These are phyloP conservation scores for Brachionus angularis DNA, from an alignment of 1,140 invertebrate genomes.

Conservation along the genomic window DNA sequence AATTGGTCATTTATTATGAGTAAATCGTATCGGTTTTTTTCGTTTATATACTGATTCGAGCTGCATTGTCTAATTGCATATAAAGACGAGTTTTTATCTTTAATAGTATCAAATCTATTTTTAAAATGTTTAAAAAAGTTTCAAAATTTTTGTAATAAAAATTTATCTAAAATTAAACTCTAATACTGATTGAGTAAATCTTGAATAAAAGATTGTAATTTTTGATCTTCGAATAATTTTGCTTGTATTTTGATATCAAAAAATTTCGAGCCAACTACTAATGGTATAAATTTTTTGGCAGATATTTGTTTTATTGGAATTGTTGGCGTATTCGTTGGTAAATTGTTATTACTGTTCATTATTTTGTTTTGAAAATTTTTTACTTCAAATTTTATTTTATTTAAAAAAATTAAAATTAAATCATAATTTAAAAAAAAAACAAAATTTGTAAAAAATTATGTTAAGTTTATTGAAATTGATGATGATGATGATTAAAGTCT, in stretches of 20 bases:
- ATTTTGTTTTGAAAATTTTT: no score
- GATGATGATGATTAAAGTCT: no score
- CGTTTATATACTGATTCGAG: conserved; percentile 37
- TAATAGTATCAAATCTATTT: conserved; percentile 11
- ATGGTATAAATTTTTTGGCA: conserved; percentile 42
- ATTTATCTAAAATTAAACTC: neutral
- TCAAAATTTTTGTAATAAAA: neutral
- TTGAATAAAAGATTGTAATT: conserved; percentile 35
- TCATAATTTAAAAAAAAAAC: no score
- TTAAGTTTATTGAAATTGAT: no score
- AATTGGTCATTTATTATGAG: neutral
- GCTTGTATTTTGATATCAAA: conserved; percentile 7
- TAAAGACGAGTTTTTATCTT: conserved; percentile 16
- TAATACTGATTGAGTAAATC: conserved; percentile 11
- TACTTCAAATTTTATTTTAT: no score
- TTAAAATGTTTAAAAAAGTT: neutral
- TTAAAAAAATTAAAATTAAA: no score
- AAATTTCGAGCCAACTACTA: neutral
- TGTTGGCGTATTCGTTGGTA: conserved; percentile 17
- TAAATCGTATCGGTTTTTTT: conserved; percentile 23
- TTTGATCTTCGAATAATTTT: conserved; percentile 38
- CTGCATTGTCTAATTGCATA: conserved; percentile 3
- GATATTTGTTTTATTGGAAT: conserved; percentile 37
- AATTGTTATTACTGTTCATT: no score
- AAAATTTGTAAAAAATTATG: no score